Evolutionary conservation across 1,140 invertebrate genomes (phyloP).

Genomic region (Eciton burchellii): DNA sequence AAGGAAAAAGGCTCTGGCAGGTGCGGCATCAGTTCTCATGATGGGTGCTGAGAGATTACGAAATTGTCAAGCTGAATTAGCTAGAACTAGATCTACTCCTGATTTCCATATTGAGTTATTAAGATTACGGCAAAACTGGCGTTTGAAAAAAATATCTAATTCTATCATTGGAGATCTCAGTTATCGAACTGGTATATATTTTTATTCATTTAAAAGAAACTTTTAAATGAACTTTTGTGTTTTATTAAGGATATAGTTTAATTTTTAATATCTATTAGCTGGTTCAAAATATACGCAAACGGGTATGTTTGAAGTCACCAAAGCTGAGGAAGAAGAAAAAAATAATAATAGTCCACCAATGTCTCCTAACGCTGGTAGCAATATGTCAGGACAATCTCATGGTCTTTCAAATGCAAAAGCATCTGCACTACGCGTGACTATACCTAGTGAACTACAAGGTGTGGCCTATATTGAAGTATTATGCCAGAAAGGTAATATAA

Average conservation of each 20-base stretch:
- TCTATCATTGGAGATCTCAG: slow-evolving; percentile 98
- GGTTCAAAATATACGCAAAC: slow-evolving; percentile 97
- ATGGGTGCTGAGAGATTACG: slow-evolving; percentile 94
- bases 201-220: not conserved
- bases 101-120: slow-evolving; percentile 98
- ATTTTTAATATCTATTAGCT: slow-evolving; percentile 82
- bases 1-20: slow-evolving; percentile 95
- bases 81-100: slow-evolving; percentile 90
- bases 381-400: slow-evolving; percentile 69
- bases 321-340: slow-evolving; percentile 94
- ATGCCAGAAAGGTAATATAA: slow-evolving; percentile 92
- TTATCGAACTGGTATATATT: slow-evolving; percentile 92
- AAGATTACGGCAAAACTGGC: slow-evolving; percentile 96
- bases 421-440: slow-evolving; percentile 96
- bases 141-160: slow-evolving; percentile 97
- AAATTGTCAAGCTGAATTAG: slow-evolving; percentile 91
- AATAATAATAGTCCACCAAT: slow-evolving; percentile 85
- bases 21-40: slow-evolving; percentile 92
- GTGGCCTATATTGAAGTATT: slow-evolving; percentile 98
- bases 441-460: slow-evolving; percentile 97
- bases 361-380: slow-evolving; percentile 80
- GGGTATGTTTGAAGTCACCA: slow-evolving; percentile 98
- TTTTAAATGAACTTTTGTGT: slow-evolving; percentile 9
- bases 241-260: slow-evolving; percentile 9
- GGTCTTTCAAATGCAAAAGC: slow-evolving; percentile 83